Evolutionary conservation across 1,140 invertebrate species (phyloP).

Genomic region (Aricia agestis): DNA sequence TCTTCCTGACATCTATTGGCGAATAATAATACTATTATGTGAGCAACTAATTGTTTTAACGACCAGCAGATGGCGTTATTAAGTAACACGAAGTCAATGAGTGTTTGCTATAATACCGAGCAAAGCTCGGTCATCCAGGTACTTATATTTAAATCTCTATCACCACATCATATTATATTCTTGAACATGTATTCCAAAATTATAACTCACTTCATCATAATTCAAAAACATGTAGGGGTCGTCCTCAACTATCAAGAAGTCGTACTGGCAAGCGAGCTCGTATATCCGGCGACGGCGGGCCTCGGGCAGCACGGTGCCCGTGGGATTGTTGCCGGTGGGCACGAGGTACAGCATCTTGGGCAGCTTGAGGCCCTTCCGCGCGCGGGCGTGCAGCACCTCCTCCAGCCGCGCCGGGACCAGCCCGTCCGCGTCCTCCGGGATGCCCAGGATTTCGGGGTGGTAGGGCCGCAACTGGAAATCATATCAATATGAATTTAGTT

Average conservation of each 20-base stretch:
- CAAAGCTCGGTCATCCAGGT: too few relatives aligned
- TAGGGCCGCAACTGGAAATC: constrained; percentile 53
- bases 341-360: constrained; percentile 80
- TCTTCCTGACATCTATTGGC: too few relatives aligned
- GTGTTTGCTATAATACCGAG: too few relatives aligned
- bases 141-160: too few relatives aligned
- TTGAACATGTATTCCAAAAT: too few relatives aligned
- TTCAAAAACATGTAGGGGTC: constrained; percentile 89
- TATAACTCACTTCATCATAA: constrained; percentile 75
- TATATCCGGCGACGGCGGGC: constrained; percentile 84
- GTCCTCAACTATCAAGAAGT: constrained; percentile 88
- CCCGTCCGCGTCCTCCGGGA: constrained; percentile 56
- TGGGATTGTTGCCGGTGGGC: constrained; percentile 82
- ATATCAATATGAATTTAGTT: background rate
- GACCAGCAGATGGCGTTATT: too few relatives aligned
- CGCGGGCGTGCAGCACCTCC: constrained; percentile 38
- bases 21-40: too few relatives aligned
- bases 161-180: too few relatives aligned
- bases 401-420: constrained; percentile 48
- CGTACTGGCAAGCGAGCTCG: constrained; percentile 83
- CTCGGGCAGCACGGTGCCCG: constrained; percentile 80
- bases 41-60: too few relatives aligned
- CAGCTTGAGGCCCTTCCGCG: constrained; percentile 69
- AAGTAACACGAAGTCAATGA: too few relatives aligned
- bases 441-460: constrained; percentile 49